Base-by-base conservation (phyloP, 2,113 vertebrate genomes). In the Phocoena phocoena region DNA sequence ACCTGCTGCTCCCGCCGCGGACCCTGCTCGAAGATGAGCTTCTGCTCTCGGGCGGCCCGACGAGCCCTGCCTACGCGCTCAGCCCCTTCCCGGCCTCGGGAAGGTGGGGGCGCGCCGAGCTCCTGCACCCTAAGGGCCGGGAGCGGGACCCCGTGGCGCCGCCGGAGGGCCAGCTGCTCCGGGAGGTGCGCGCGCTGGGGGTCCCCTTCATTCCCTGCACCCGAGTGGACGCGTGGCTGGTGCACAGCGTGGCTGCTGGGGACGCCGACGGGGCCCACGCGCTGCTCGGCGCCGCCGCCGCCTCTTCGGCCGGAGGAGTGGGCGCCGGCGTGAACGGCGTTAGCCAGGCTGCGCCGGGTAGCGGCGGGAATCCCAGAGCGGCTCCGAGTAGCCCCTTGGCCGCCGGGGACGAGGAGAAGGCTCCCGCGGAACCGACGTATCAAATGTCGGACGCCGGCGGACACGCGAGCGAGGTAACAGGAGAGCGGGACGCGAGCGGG, bases 181-280 rank as follows among this genome's bases (percentile, higher is more conserved):
- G 98, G 70, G 98, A 99, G 88, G 99, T 99, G 96, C 98, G 99
- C 90, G 96, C 98, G 5, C 98, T 99, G 6, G 99, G 99, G 15
- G 98, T 98, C 6, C 99, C 98, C 14, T 98, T 99, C 84, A 98
- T 99, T 97, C 99, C 98, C 95, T 76, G 92, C 81, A 99, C 99
- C 7, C 98, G 98, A 63, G 96, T 99, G 91, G 99, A 98, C 96
- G 98, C 99, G 60, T 99, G 99, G 99, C 97, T 99, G 93, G 99
- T 99, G 95, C 99, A 99, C 96, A 97, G 99, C 60, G 99, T 99
- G 50, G 98, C 98, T 20, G 97, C 98, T 4, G 95, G 95, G 33
- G 86, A 95, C 53, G 8, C 95, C n/a, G 95, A 95, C 79, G 93
- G 90, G 25, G 36, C 84, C 58, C 92, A 81, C 31, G 81, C 94